Percentiles rank a stretch among this genome's conserved stretches.
These are phyloP conservation scores for Trichoplusia ni DNA, from an alignment of 1,140 invertebrate species.

Conservation along the genomic window DNA sequence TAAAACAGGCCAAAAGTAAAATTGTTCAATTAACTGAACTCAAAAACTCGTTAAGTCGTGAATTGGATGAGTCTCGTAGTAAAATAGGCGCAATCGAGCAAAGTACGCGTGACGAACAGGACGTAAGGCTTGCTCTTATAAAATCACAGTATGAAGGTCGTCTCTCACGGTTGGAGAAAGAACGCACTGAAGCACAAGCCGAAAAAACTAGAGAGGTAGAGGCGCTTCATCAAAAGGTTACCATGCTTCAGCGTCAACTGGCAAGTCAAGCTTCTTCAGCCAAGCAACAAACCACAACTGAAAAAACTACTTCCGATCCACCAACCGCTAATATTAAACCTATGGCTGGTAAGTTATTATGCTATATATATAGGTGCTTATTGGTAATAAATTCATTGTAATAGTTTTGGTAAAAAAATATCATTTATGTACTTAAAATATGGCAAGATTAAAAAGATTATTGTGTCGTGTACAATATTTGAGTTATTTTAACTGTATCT, in stretches of 20 bases:
- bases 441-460: too few relatives aligned
- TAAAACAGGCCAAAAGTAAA: slow-evolving; percentile 87
- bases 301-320: slow-evolving; percentile 88
- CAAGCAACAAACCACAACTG: slow-evolving; percentile 85
- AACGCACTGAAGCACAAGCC: slow-evolving; percentile 86
- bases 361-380: not conserved
- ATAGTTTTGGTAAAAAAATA: too few relatives aligned
- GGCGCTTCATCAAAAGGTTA: slow-evolving; percentile 86
- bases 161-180: slow-evolving; percentile 88
- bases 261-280: slow-evolving; percentile 85
- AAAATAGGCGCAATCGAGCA: slow-evolving; percentile 81
- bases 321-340: slow-evolving; percentile 97
- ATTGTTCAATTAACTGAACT: slow-evolving; percentile 86
- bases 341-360: slow-evolving; percentile 87
- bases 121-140: slow-evolving; percentile 82
- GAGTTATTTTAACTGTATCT: too few relatives aligned
- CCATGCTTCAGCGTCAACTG: slow-evolving; percentile 90
- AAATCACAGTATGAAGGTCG: slow-evolving; percentile 89
- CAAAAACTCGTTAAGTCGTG: slow-evolving; percentile 83
- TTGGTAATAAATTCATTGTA: too few relatives aligned
- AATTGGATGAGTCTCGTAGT: slow-evolving; percentile 83
- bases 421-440: too few relatives aligned
- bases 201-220: slow-evolving; percentile 89
- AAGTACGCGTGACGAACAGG: slow-evolving; percentile 82
- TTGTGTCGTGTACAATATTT: too few relatives aligned